Base-by-base conservation (phyloP, 2,797 vertebrate genomes). In the Anomalospiza imberbis region DNA sequence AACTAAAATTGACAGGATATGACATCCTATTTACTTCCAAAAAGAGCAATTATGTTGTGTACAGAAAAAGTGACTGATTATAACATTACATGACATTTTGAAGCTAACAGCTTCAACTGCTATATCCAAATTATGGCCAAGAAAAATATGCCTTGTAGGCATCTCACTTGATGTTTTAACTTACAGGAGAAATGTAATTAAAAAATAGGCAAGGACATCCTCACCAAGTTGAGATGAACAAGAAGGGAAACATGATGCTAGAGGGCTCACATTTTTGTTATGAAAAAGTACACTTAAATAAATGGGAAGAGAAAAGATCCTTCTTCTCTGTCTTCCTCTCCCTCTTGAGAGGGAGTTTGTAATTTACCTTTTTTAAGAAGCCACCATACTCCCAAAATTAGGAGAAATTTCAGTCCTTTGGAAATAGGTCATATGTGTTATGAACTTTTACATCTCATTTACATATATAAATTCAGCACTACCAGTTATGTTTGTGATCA, bases 41-140 rank as follows among this genome's bases (percentile, higher is more conserved):
- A 85, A 94, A 91, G 45, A 85, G 12, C 60, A 79, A 89, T 94
- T 91, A 58, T 79, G 55, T 92, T 89, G 63, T 36, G 53, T 78
- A 87, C 72, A 87, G 94, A 93, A 94, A 85, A 93, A 88, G 73
- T 81, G 77, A 68, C 63, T 89, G 79, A 93, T 95, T 81, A 78
- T 86, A 89, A 89, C 15, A 67, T 94, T 95, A 85, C 25, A 44
- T 92, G 73, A 89, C 62, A 93, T 90, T 97, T 96, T 95, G 54
- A 95, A 97, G 77, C 54, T 91, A 96, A 92, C 17, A 74, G 36
- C 57, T 97, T 94, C 54, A 86, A 88, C 96, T 94, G 89, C 76
- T 95, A 38, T 81, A 94, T 93, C 25, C 9, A 3, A 80, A 87
- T 88, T 91, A 70, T 32, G 63, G 13, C 38, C 44, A 89, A 91